A percentile compares a stretch with the other conserved stretches of the same genome.
Conservation (phyloP, 1,140 invertebrate genomes). For the Drosophila simulans region DNA sequence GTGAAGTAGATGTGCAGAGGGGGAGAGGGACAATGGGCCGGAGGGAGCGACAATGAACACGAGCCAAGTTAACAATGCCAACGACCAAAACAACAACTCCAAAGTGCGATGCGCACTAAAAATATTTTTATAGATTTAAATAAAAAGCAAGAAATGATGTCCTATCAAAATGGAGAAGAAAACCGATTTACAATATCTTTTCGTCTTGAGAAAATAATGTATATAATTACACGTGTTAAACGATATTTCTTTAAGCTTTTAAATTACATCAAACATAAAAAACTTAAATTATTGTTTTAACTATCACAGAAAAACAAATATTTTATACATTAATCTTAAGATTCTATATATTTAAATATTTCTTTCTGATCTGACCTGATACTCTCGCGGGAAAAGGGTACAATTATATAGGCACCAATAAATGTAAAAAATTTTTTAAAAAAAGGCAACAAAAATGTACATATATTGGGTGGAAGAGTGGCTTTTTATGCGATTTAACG, state of each 20-base stretch:
- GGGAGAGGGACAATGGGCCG: background rate
- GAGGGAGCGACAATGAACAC: slow-evolving; percentile 60
- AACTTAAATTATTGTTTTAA: too few relatives aligned
- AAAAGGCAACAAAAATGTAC: background rate
- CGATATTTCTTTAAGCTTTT: too few relatives aligned
- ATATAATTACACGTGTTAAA: too few relatives aligned
- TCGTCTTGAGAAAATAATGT: background rate
- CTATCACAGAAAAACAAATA: too few relatives aligned
- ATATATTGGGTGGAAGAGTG: slow-evolving; percentile 51
- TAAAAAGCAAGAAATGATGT: slow-evolving; percentile 16
- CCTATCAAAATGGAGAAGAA: background rate
- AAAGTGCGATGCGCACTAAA: slow-evolving; percentile 55
- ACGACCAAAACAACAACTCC: slow-evolving; percentile 23
- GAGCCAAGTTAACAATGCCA: slow-evolving; percentile 62
- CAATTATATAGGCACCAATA: slow-evolving; percentile 16
- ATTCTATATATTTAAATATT: too few relatives aligned
- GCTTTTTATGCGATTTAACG: slow-evolving; percentile 76
- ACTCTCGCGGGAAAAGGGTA: background rate
- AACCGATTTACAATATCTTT: background rate
- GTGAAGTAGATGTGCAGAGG: background rate
- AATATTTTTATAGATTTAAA: slow-evolving; percentile 54
- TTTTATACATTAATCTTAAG: too few relatives aligned
- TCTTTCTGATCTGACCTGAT: too few relatives aligned
- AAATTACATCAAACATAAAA: too few relatives aligned
- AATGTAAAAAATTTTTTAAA: slow-evolving; percentile 2